Base-by-base conservation (phyloP, 2,888 invertebrate species). In the Oscheius myriophilus region DNA sequence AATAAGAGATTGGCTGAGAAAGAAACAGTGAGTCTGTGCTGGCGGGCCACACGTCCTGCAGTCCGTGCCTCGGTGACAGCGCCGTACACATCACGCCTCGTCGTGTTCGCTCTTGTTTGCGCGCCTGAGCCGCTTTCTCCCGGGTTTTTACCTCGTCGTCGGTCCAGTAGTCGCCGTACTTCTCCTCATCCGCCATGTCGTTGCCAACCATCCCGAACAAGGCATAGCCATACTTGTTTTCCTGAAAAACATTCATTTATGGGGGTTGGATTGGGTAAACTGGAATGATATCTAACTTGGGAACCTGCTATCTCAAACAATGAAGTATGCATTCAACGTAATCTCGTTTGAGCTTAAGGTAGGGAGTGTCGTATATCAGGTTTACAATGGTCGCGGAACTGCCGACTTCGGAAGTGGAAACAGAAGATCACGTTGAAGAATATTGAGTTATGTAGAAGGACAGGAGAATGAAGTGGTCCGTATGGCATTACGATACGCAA, bases 31-130 rank as follows among this genome's bases (percentile, higher is more conserved):
- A 26, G 33, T 54, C 33, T 21, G n/a, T 39, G 9, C 21, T 16
- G 53, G 55, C 55, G 18, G 53, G 3, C 53, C 18, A 3, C 11
- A 54, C 33, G 54, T 54, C 54, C 54, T n/a, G n/a, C 33, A 6
- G 9, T 33, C 33, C 33, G 33, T 33, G 33, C 33, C 33, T 33
- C 9, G 33, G 33, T 61, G 61, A 61, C 61, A 61, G 61, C 26
- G 61, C 46, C 61, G 61, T 61, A 61, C 61, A 61, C 61, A 45
- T 61, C 61, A 61, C 61, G 61, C 23, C 23, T 23, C 23, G 49
- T 49, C 61, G 46, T 61, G 49, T 61, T 49, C 49, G 49, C 26
- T 49, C 18, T 49, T 61, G 61, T 61, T 61, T 61, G 61, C 61
- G 49, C 61, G 49, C 25, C 61, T 57, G 61, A 61, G 61, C 61